phyloP scores from a whole-genome alignment of 2,113 vertebrate genomes.

The Gorilla gorilla region DNA sequence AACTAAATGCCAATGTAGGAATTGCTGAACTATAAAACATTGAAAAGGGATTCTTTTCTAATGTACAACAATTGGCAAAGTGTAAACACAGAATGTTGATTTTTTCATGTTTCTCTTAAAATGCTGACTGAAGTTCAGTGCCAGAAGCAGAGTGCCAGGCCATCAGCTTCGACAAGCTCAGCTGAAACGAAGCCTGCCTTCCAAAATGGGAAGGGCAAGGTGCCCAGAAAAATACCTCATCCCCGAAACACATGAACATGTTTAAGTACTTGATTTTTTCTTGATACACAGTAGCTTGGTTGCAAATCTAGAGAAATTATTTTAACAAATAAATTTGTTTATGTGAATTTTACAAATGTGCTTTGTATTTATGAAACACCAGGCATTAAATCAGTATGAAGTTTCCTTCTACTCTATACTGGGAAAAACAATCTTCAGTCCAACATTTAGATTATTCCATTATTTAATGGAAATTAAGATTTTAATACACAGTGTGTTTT shows the following conservation, averaged over 20 bases:
- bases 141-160: constrained; percentile 43
- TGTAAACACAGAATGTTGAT: constrained; percentile 63
- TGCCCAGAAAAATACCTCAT: constrained; percentile 46
- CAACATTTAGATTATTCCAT: neutral
- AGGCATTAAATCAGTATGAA: neutral
- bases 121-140: constrained; percentile 48
- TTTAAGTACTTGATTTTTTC: constrained; percentile 3
- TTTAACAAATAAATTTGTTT: constrained; percentile 7
- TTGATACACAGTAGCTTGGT: neutral
- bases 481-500: neutral
- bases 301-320: neutral
- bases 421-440: neutral
- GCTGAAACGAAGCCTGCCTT: constrained; percentile 40
- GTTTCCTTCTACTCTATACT: neutral
- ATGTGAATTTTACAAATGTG: neutral
- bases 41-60: constrained; percentile 13
- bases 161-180: constrained; percentile 29
- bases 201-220: constrained; percentile 31
- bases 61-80: constrained; percentile 46
- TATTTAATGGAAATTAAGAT: constrained; percentile 41
- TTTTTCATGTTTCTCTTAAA: constrained; percentile 66
- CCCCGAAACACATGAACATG: neutral
- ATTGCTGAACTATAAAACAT: constrained; percentile 40
- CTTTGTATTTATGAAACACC: neutral
- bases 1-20: constrained; percentile 10